Percentiles rank a stretch among this genome's conserved stretches.
Evolutionary conservation across 2,888 invertebrate genomes (phyloP).

Genomic region (Homarus gammarus): DNA sequence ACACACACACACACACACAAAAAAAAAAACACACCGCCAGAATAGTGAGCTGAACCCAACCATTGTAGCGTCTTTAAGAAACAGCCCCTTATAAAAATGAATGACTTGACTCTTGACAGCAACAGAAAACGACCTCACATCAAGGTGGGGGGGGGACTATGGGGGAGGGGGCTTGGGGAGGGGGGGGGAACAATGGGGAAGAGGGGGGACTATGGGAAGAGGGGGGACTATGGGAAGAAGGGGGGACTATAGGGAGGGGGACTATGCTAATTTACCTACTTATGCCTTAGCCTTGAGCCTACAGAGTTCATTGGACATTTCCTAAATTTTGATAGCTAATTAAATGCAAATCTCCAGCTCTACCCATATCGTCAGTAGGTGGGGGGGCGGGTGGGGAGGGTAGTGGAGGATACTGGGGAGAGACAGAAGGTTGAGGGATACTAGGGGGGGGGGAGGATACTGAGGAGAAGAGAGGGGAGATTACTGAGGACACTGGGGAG

Average conservation of each 20-base stretch:
- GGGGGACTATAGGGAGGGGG: not conserved
- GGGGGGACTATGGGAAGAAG: not conserved
- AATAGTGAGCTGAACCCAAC: no score
- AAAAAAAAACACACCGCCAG: no score
- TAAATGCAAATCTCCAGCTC: conserved; percentile 25
- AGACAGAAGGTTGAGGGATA: not conserved
- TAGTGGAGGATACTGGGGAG: not conserved
- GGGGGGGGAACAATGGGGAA: no score
- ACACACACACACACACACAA: no score
- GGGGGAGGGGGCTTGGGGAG: no score
- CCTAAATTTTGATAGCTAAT: conserved; percentile 24
- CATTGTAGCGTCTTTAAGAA: no score
- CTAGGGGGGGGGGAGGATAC: not conserved
- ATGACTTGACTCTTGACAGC: no score
- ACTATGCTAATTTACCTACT: not conserved
- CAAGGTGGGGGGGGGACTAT: no score
- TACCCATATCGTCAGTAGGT: not conserved
- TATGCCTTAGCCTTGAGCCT: not conserved
- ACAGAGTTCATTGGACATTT: conserved; percentile 23
- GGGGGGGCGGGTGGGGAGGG: not conserved
- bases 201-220: no score
- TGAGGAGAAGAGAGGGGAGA: not conserved
- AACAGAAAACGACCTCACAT: no score
- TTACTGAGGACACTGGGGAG: no score
- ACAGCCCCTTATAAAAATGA: no score